Evolutionary conservation across 2,888 invertebrate genomes (phyloP), one percentile per base, ranked within the genome.

Genomic region (Cerastis rubricosa): DNA sequence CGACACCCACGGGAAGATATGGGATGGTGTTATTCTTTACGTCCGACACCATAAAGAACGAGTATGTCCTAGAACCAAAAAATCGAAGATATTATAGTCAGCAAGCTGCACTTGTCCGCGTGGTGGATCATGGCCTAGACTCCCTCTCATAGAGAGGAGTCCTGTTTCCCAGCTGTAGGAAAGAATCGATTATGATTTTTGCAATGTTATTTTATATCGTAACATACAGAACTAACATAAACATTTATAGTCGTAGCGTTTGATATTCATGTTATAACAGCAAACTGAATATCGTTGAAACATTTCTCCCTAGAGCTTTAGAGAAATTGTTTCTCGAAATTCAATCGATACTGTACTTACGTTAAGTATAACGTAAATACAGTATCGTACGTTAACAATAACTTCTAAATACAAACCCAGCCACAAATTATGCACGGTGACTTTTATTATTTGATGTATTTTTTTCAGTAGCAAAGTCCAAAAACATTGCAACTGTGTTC

Each of bases 231-330:
- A 17, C 29, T 49, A 12, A 22, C 71, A 35, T 63, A 43, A 43
- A 35, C 8, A 43, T 67, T 25, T 29, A 76, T 57, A 19, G 9
- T 25, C 22, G 9, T 12, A 47, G 7, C 35, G 29, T 74, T 54
- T 65, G 0, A 22, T 43, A 45, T 68, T 69, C 25, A 69, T 54
- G 17, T 47, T 67, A 14, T 47, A 54, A 76, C 68, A 68, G 14
- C 5, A 25, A 64, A 76, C 49, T n/a, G 40, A 61, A 67, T 54
- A 63, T 35, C n/a, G 19, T 49, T 64, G 54, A 57, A 43, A 22
- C 47, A 29, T 64, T 35, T 22, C 59, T 40, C 54, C 40, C 14
- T n/a, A 14, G 47, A 51, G 29, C 35, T 71, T 49, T 40, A 22
- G 17, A 19, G 17, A n/a, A 47, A 19, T 66, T 45, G 35, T 54